Evolutionary conservation across 2,888 invertebrate genomes (phyloP).

Genomic region (Entomobrya proxima): DNA sequence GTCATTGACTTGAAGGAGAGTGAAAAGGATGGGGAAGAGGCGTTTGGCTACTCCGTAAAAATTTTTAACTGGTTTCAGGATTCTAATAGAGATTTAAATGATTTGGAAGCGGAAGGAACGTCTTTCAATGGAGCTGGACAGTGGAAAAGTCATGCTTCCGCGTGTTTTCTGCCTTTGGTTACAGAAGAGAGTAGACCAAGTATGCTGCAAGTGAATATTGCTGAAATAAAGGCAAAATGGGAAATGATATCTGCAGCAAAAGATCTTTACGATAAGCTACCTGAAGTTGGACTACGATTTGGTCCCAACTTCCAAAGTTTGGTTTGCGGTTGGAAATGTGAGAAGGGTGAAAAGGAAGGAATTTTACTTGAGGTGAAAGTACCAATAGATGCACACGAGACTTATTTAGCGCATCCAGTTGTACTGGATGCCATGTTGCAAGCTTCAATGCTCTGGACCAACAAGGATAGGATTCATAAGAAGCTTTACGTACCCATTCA

Average conservation of each 20-base stretch:
- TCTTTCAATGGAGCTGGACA: not conserved
- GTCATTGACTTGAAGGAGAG: constrained; percentile 16
- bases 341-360: not conserved
- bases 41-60: not conserved
- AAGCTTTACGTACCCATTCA: constrained; percentile 62
- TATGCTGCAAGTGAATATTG: not conserved
- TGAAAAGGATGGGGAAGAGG: not conserved
- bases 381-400: not conserved
- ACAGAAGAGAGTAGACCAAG: not conserved
- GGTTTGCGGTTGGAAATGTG: constrained; percentile 18
- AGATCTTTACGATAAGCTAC: constrained; percentile 51
- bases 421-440: constrained; percentile 65
- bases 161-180: constrained; percentile 32
- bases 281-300: constrained; percentile 51
- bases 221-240: constrained; percentile 28
- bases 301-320: constrained; percentile 53
- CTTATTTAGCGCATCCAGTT: constrained; percentile 62
- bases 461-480: constrained; percentile 15
- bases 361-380: constrained; percentile 33
- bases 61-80: constrained; percentile 34
- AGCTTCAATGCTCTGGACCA: constrained; percentile 28
- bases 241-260: not conserved
- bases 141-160: constrained; percentile 44
- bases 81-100: not conserved
- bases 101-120: not conserved